A percentile compares a stretch with the other conserved stretches of the same genome.
Conservation (phyloP, 2,113 vertebrate genomes). For the Otus sunia region DNA sequence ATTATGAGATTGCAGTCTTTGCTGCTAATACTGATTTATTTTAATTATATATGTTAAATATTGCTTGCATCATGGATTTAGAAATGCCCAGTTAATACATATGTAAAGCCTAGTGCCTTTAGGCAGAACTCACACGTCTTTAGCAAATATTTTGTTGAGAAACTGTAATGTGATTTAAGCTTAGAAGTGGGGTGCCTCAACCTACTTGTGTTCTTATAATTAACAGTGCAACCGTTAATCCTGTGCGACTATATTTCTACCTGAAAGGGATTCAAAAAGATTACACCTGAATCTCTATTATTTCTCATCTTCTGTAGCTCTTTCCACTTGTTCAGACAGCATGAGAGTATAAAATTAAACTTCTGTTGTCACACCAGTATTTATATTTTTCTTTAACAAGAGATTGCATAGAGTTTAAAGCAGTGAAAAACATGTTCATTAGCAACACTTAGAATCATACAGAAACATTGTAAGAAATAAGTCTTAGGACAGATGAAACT, state of each 20-base stretch:
- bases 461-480: background rate
- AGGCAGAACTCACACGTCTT: conserved; percentile 5
- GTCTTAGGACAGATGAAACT: background rate
- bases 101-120: conserved; percentile 11
- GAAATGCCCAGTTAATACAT: conserved; percentile 22
- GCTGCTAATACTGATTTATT: conserved; percentile 29
- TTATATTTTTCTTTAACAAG: background rate
- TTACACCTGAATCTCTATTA: background rate
- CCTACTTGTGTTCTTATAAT: background rate
- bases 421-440: background rate
- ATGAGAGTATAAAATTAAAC: background rate
- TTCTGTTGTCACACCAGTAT: background rate
- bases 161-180: conserved; percentile 3
- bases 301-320: background rate
- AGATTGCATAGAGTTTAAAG: background rate
- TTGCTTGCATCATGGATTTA: conserved; percentile 34
- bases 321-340: background rate
- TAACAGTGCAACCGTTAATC: conserved; percentile 38
- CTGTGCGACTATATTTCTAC: background rate
- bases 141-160: conserved; percentile 37
- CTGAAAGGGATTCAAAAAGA: background rate
- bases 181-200: background rate
- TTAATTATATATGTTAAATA: conserved; percentile 20
- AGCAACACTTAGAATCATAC: background rate
- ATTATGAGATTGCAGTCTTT: background rate